Evolutionary conservation across 2,888 invertebrate genomes (phyloP).

Genomic region (Rhingia rostrata): DNA sequence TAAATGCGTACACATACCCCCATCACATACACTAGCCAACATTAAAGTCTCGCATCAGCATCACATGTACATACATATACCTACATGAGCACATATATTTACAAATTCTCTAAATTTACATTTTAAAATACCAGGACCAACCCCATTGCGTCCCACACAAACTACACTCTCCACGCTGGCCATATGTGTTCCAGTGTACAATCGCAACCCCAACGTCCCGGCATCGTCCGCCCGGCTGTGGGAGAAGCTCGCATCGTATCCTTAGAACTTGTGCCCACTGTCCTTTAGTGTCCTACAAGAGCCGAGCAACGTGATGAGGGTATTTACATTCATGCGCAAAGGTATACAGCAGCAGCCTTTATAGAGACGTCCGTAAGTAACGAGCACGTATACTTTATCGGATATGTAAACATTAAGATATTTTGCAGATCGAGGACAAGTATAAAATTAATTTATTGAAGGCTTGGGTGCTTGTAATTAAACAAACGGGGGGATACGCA

Average conservation of each 20-base stretch:
- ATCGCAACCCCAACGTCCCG: constrained; percentile 20
- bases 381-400: constrained; percentile 69
- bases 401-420: constrained; percentile 74
- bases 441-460: constrained; percentile 74
- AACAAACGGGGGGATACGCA: constrained; percentile 42
- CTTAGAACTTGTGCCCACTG: constrained; percentile 71
- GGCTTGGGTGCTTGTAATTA: constrained; percentile 74
- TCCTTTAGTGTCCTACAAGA: constrained; percentile 73
- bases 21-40: constrained; percentile 62
- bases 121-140: constrained; percentile 72
- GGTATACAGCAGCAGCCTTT: constrained; percentile 47
- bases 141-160: constrained; percentile 68
- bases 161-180: constrained; percentile 73
- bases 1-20: constrained; percentile 71
- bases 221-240: constrained; percentile 29
- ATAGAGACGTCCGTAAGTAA: constrained; percentile 71
- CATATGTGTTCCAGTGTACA: constrained; percentile 69
- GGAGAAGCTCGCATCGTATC: constrained; percentile 60
- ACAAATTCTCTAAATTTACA: constrained; percentile 74
- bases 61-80: constrained; percentile 33
- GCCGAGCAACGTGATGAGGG: constrained; percentile 62
- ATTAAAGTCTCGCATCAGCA: constrained; percentile 50
- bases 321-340: constrained; percentile 75
- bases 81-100: constrained; percentile 54
- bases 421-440: constrained; percentile 71